Conservation (phyloP, 2,797 vertebrate species). For the Pyrocephalus nanus region DNA sequence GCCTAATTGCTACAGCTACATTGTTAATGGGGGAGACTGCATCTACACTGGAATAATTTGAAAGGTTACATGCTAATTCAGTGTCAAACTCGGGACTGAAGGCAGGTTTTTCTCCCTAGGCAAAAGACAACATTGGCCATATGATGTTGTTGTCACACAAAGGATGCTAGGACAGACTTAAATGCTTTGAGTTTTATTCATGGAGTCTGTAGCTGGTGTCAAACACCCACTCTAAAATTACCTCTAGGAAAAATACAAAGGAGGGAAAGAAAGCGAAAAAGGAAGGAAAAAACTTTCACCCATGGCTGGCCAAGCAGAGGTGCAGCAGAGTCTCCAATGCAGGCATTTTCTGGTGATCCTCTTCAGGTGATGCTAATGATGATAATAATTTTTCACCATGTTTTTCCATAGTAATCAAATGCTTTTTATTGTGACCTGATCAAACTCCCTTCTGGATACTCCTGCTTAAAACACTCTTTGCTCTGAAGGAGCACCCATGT, state of each 20-base stretch:
- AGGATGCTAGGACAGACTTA: background rate
- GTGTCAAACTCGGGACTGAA: background rate
- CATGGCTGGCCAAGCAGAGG: background rate
- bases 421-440: background rate
- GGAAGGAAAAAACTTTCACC: background rate
- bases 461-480: background rate
- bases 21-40: background rate
- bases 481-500: background rate
- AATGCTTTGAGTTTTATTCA: background rate
- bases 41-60: background rate
- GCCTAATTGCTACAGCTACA: background rate
- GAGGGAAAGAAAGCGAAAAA: background rate
- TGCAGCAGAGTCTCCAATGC: background rate
- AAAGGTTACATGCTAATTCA: background rate
- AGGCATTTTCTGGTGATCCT: background rate
- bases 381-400: background rate
- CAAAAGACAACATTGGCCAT: background rate
- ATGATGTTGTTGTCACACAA: background rate
- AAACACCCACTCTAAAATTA: background rate
- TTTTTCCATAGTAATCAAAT: background rate
- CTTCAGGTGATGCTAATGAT: background rate
- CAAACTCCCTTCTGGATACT: background rate
- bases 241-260: background rate
- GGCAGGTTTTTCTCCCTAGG: background rate
- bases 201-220: background rate